These are phyloP conservation scores for Seira musarum DNA, from an alignment of 2,888 invertebrate genomes.

Conservation along the genomic window DNA sequence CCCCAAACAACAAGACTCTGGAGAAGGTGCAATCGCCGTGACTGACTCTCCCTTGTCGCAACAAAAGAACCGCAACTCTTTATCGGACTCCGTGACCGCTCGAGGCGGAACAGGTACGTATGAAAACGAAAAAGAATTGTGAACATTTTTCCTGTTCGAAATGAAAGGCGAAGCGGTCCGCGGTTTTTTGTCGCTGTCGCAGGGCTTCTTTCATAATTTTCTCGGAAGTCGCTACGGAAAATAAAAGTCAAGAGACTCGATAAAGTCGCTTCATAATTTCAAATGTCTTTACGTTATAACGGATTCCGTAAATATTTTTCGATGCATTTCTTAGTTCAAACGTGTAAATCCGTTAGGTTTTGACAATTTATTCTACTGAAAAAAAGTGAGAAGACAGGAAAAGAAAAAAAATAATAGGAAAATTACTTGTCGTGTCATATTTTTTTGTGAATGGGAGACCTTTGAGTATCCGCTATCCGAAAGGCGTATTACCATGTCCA, in stretches of 20 bases:
- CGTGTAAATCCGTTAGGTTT: too few species aligned
- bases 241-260: too few species aligned
- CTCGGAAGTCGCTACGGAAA: too few species aligned
- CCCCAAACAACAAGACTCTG: constrained; percentile 43
- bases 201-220: too few species aligned
- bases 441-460: constrained; percentile 5
- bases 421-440: constrained; percentile 48
- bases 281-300: too few species aligned
- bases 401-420: constrained; percentile 38
- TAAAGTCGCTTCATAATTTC: too few species aligned
- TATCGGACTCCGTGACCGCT: constrained; percentile 48
- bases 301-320: too few species aligned
- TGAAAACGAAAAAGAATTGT: constrained; percentile 4
- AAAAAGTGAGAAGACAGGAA: neutral
- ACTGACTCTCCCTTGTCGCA: constrained; percentile 37
- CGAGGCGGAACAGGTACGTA: constrained; percentile 48
- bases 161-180: too few species aligned
- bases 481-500: constrained; percentile 35
- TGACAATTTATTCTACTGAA: too few species aligned
- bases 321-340: too few species aligned
- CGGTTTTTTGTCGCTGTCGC: too few species aligned
- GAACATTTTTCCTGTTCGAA: too few species aligned
- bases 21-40: constrained; percentile 32
- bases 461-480: constrained; percentile 29
- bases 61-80: constrained; percentile 40